These are phyloP conservation scores for Kryphioiulus occultus DNA, from an alignment of 2,888 invertebrate genomes.

Conservation along the genomic window DNA sequence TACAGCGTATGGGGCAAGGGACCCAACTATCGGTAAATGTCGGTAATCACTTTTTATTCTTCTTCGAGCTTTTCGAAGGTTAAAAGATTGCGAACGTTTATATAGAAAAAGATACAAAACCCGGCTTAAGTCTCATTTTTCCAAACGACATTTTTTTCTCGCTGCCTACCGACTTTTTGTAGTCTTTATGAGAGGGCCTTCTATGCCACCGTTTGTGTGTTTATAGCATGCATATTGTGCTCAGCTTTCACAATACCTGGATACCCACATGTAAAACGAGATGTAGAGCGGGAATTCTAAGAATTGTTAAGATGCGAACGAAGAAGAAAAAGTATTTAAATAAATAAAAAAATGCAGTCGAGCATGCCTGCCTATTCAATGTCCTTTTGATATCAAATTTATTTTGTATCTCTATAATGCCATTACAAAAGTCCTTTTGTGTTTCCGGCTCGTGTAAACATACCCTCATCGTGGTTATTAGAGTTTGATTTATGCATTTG, in stretches of 20 bases:
- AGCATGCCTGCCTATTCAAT: not conserved
- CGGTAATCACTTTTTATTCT: conserved; percentile 10
- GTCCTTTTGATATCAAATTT: conserved; percentile 1
- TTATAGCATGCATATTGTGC: not conserved
- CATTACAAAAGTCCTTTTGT: conserved; percentile 16
- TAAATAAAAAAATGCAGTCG: conserved; percentile 2
- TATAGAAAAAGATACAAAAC: conserved; percentile 23
- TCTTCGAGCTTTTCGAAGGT: conserved; percentile 15
- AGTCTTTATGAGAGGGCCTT: conserved; percentile 23
- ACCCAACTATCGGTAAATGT: not conserved
- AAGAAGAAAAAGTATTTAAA: conserved; percentile 14
- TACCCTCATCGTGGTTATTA: conserved; percentile 16
- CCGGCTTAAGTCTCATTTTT: conserved; percentile 9
- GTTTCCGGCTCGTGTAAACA: conserved; percentile 23
- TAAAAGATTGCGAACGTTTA: conserved; percentile 1
- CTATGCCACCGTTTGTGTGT: not conserved
- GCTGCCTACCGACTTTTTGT: not conserved
- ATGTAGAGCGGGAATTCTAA: not conserved
- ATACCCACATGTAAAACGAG: not conserved
- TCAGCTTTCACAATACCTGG: not conserved
- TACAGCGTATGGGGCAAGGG: not conserved
- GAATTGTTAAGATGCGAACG: not conserved
- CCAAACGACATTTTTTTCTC: not conserved
- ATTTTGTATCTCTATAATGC: conserved; percentile 16
- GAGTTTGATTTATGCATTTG: conserved; percentile 6